These are phyloP conservation scores for Pangasianodon gigas DNA, from an alignment of 2,113 vertebrate genomes.

Conservation along the genomic window DNA sequence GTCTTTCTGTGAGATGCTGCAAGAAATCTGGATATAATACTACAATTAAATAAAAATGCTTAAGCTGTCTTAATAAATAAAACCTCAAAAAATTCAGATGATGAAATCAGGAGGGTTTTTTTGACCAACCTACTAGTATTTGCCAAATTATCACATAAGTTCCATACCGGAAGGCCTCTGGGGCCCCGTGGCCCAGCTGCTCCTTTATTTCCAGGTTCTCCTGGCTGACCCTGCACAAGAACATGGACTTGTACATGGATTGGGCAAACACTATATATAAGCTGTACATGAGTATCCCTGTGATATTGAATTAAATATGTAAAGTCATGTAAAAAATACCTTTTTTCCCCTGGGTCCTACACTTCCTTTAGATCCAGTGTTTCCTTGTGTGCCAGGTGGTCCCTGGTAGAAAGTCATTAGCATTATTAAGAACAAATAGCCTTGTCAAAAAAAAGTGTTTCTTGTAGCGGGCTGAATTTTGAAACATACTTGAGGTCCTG, in stretches of 20 bases:
- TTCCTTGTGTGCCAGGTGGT: slow-evolving; percentile 57
- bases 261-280: not conserved
- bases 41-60: not conserved
- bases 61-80: not conserved
- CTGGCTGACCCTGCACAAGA: slow-evolving; percentile 77
- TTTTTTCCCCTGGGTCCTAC: slow-evolving; percentile 75
- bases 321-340: slow-evolving; percentile 61
- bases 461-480: not conserved
- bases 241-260: not conserved
- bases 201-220: slow-evolving; percentile 74
- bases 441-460: not conserved
- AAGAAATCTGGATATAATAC: not conserved
- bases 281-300: not conserved
- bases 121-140: too few species aligned
- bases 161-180: slow-evolving; percentile 76
- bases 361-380: slow-evolving; percentile 67
- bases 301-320: not conserved
- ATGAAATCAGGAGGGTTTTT: not conserved
- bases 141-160: not conserved
- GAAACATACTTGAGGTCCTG: slow-evolving; percentile 60
- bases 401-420: slow-evolving; percentile 65
- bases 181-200: slow-evolving; percentile 68
- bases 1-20: not conserved
- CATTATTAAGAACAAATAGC: not conserved
- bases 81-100: not conserved